Evolutionary conservation across 2,888 invertebrate species (phyloP).

Genomic region (Epicampocera succincta): DNA sequence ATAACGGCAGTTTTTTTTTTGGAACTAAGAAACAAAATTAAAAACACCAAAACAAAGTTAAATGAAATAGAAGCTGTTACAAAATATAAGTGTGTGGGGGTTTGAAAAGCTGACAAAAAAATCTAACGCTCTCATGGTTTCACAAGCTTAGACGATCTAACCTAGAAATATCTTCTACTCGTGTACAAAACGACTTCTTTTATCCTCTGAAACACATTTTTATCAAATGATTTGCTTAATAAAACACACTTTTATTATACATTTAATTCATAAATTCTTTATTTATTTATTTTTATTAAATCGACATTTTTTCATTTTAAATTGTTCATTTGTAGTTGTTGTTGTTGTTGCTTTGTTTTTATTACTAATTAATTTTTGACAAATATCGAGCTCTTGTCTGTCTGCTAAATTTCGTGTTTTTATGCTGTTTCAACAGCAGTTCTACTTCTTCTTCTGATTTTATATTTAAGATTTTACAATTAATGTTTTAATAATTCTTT

Average conservation of each 20-base stretch:
- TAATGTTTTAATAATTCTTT: slow-evolving; percentile 32
- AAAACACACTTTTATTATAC: slow-evolving; percentile 53
- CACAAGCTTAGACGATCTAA: no score
- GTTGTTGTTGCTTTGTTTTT: no score
- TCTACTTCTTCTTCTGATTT: slow-evolving; percentile 17
- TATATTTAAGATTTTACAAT: slow-evolving; percentile 56
- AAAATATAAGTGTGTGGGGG: no score
- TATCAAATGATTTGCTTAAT: slow-evolving; percentile 20
- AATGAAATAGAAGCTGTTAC: no score
- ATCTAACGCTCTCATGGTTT: no score
- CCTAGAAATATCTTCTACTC: no score
- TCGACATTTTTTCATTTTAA: slow-evolving; percentile 50
- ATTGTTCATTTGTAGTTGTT: slow-evolving; percentile 22
- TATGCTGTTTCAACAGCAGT: slow-evolving; percentile 48
- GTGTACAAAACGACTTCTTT: no score
- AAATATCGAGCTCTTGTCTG: slow-evolving; percentile 56
- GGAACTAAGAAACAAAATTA: no score
- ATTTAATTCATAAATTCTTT: slow-evolving; percentile 70
- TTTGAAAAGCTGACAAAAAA: no score
- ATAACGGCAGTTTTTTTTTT: no score
- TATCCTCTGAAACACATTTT: no score
- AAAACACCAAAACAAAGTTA: no score
- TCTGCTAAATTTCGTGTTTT: slow-evolving; percentile 34
- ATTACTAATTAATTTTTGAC: slow-evolving; percentile 66
- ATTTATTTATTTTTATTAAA: slow-evolving; percentile 65